Evolutionary conservation across 2,888 invertebrate genomes (phyloP).

Genomic region (Piscicola geometra): DNA sequence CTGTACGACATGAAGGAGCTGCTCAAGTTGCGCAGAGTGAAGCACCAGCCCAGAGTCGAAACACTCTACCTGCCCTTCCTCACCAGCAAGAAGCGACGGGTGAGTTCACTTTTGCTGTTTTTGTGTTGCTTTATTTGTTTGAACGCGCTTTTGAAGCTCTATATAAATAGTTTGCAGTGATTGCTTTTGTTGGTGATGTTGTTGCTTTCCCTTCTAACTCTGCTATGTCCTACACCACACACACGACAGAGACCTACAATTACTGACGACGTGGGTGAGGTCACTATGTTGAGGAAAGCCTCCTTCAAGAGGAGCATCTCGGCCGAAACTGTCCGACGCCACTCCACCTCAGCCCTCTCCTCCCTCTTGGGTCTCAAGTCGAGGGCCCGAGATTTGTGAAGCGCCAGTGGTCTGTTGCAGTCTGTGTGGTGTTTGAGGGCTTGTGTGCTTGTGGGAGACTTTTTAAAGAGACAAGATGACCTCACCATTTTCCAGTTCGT

Average conservation of each 20-base stretch:
- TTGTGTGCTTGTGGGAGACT: too few species aligned
- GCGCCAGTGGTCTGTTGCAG: too few species aligned
- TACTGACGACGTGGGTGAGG: background rate
- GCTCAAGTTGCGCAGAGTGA: slow-evolving; percentile 18
- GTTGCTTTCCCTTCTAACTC: too few species aligned
- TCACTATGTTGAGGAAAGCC: background rate
- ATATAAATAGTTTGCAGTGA: too few species aligned
- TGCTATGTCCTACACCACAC: too few species aligned
- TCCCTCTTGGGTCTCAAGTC: background rate
- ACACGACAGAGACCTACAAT: too few species aligned
- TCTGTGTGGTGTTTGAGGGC: too few species aligned
- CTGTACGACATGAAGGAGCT: slow-evolving; percentile 25
- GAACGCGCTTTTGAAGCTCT: background rate
- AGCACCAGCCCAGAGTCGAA: slow-evolving; percentile 27
- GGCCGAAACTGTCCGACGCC: background rate
- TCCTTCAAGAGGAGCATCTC: background rate
- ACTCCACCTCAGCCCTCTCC: background rate
- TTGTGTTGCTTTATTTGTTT: background rate
- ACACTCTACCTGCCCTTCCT: slow-evolving; percentile 20
- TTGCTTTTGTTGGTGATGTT: too few species aligned
- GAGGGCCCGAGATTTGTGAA: too few species aligned
- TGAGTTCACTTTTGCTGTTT: too few species aligned
- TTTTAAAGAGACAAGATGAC: too few species aligned
- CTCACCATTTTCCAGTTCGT: too few species aligned
- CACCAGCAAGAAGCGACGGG: background rate